Evolutionary conservation across 2,888 invertebrate genomes (phyloP).

Genomic region (Gryllus longicercus): DNA sequence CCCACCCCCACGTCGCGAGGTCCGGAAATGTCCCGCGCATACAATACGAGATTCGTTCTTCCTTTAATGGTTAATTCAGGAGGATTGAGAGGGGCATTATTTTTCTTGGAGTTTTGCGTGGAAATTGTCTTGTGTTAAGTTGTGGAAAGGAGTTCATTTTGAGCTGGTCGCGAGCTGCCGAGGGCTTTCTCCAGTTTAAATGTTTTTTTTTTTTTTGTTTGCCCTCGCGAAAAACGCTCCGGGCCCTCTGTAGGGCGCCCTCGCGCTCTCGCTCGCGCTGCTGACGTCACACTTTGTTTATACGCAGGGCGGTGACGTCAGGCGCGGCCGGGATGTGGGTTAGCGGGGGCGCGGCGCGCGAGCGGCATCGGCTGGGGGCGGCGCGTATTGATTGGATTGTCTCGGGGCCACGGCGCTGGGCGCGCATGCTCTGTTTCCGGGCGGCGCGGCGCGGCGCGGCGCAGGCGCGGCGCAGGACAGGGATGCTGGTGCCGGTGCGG

Average conservation of each 20-base stretch:
- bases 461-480: neutral
- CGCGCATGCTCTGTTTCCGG: neutral
- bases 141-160: no score
- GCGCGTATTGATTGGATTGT: constrained; percentile 1
- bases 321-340: constrained; percentile 17
- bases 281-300: neutral
- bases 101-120: no score
- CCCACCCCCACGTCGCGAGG: no score
- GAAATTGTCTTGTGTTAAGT: no score
- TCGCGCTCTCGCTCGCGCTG: neutral
- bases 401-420: neutral
- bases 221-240: no score
- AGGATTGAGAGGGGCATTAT: no score
- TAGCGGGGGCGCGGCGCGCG: neutral
- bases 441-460: neutral
- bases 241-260: no score
- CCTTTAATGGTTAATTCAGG: no score
- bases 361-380: neutral
- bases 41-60: no score
- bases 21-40: no score
- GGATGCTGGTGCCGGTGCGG: neutral
- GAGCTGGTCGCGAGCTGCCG: fast-evolving
- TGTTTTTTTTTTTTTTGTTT: no score
- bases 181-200: no score
- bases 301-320: constrained; percentile 1